Base-by-base conservation (phyloP, 2,797 vertebrate species). In the Falco concolor region DNA sequence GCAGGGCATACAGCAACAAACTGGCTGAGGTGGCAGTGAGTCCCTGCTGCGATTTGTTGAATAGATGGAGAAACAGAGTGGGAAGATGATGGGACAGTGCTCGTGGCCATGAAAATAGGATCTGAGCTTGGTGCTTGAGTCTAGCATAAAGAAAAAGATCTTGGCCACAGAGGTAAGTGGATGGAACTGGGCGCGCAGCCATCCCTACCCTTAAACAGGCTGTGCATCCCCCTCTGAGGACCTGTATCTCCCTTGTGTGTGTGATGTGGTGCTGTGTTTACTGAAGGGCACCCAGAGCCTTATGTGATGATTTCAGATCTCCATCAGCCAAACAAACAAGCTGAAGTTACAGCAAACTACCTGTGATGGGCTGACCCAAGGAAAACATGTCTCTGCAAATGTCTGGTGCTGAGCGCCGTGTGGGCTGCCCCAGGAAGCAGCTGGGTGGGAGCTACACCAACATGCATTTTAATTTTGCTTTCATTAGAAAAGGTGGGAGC, bases 201-300 rank as follows among this genome's bases (percentile, higher is more conserved):
- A 8, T 44, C 69, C 68, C 61, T 38, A 3, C 47, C 67, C 42
- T 20, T 9, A 57, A 82, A 22, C 10, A 57, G 64, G 27, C 83
- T 67, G 36, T 47, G 28, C 27, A 11, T 20, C 6, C 21, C 12
- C 30, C 22, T 23, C 6, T 20, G 32, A 15, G 17, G 24, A n/a
- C 14, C 59, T 2, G 0, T 15, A 5, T 40, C 56, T 87, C 32
- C n/a, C 40, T 16, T 6, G 5, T 18, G 53, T 22, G 30, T 1
- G 8, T 10, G 67, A 30, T 49, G 63, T 4, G 10, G 16, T 30
- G 36, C 77, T 67, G 59, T 19, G n/a, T 11, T 36, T 38, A 7
- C 53, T 74, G 42, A 60, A 74, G 38, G 64, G 32, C 38, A 16
- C 14, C 6, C 75, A 65, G 87, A 64, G n/a, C 63, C 38, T 77